A percentile compares a stretch with the other conserved stretches of the same genome.
Evolutionary conservation across 1,140 invertebrate genomes (phyloP).

Genomic region (Pteromalus puparum): DNA sequence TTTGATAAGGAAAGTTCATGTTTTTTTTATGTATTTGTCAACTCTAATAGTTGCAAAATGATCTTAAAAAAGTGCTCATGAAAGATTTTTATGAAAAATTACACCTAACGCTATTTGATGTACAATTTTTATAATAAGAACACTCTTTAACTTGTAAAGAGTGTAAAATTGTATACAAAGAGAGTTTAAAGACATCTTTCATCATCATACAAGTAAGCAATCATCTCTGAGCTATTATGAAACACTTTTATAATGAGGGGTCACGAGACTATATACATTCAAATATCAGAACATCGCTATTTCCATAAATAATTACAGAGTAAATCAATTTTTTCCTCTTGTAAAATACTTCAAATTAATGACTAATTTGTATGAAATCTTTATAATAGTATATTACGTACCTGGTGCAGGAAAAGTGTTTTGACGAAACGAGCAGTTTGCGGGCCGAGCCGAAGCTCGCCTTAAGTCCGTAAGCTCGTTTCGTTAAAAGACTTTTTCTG

Average conservation of each 20-base stretch:
- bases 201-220: not conserved
- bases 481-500: too few relatives aligned
- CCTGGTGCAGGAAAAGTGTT: too few relatives aligned
- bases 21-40: not conserved
- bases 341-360: too few relatives aligned
- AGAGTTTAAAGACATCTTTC: not conserved
- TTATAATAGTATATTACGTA: too few relatives aligned
- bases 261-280: not conserved
- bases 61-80: not conserved
- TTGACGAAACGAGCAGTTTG: too few relatives aligned
- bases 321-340: too few relatives aligned
- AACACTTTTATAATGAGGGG: conserved; percentile 10
- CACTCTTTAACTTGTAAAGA: not conserved
- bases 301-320: too few relatives aligned
- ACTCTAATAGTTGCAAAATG: not conserved
- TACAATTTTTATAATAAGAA: not conserved
- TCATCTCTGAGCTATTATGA: not conserved
- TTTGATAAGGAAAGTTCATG: not conserved
- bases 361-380: too few relatives aligned
- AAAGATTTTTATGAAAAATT: not conserved
- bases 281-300: too few relatives aligned
- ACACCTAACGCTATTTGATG: not conserved
- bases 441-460: too few relatives aligned
- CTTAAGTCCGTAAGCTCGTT: too few relatives aligned
- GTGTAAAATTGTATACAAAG: not conserved